Percentiles rank a stretch among this genome's conserved stretches.
phyloP scores from a whole-genome alignment of 2,797 vertebrate genomes.

The Falco cherrug region DNA sequence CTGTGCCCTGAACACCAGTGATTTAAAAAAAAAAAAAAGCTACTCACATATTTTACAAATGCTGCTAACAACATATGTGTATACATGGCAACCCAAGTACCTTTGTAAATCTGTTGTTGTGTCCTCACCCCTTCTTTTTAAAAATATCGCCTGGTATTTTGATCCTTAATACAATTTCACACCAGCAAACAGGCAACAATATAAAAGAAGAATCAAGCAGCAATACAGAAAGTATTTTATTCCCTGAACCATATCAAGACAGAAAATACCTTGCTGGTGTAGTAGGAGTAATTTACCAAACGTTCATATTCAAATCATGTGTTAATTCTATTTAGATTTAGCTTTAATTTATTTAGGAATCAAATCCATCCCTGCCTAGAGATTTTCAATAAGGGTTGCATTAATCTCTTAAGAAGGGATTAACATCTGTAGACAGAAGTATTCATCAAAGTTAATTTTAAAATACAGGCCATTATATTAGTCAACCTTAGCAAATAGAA shows the following conservation, averaged over 20 bases:
- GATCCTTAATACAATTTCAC: neutral
- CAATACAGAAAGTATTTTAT: neutral
- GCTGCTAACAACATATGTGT: neutral
- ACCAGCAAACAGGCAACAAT: neutral
- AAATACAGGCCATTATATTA: conserved; percentile 43
- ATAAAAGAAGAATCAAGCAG: neutral
- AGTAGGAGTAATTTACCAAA: neutral
- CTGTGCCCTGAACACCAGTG: neutral
- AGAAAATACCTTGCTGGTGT: neutral
- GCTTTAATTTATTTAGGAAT: conserved; percentile 57
- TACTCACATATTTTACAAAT: neutral
- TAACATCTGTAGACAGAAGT: conserved; percentile 58
- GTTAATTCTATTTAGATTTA: conserved; percentile 50
- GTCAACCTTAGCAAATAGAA: neutral
- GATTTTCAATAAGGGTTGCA: conserved; percentile 29
- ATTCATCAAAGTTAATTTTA: conserved; percentile 61
- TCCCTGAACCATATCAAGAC: neutral
- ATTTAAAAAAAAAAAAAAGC: neutral
- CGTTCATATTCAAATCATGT: neutral
- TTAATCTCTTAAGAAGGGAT: conserved; percentile 66
- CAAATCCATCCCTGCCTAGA: conserved; percentile 23
- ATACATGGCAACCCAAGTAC: neutral
- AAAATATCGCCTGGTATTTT: neutral
- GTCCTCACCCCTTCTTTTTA: neutral
- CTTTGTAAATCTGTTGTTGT: neutral